Percentiles rank a stretch among this genome's conserved stretches.
Conservation (phyloP, 2,797 vertebrate species). For the Macropodus opercularis region DNA sequence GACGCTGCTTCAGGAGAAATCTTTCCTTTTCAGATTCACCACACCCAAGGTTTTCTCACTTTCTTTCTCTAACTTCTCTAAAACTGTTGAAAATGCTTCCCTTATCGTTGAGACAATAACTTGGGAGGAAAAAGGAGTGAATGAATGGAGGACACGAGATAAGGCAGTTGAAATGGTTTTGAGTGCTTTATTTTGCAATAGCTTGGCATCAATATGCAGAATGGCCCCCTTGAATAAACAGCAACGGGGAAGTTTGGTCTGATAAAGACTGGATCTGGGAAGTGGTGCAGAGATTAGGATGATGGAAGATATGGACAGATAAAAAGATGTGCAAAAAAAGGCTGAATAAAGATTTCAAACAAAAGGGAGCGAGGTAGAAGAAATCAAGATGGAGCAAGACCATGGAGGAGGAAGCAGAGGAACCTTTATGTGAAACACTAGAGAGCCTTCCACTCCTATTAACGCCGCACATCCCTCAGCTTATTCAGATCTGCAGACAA, state of each 20-base stretch:
- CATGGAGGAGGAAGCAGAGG: background rate
- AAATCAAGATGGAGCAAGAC: background rate
- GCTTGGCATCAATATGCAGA: constrained; percentile 15
- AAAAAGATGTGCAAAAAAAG: constrained; percentile 11
- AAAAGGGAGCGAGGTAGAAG: background rate
- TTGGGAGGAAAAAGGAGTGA: constrained; percentile 17
- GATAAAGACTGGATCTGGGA: constrained; percentile 14
- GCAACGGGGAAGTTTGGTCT: constrained; percentile 15
- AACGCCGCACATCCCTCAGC: no score
- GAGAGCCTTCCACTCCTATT: no score
- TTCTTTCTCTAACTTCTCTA: constrained; percentile 13
- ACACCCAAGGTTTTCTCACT: constrained; percentile 21
- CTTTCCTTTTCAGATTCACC: constrained; percentile 12
- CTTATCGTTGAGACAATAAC: constrained; percentile 35
- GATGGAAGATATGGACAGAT: constrained; percentile 6
- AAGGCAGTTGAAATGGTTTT: constrained; percentile 33
- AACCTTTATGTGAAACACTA: no score
- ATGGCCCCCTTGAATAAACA: constrained; percentile 30
- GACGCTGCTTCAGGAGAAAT: background rate
- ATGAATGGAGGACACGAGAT: constrained; percentile 39
- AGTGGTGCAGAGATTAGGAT: background rate
- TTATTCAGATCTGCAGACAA: no score
- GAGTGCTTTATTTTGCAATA: constrained; percentile 35
- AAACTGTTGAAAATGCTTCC: constrained; percentile 37
- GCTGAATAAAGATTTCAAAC: background rate